Evolutionary conservation across 1,140 invertebrate species (phyloP).

Genomic region (Lamellibrachia luymesi): DNA sequence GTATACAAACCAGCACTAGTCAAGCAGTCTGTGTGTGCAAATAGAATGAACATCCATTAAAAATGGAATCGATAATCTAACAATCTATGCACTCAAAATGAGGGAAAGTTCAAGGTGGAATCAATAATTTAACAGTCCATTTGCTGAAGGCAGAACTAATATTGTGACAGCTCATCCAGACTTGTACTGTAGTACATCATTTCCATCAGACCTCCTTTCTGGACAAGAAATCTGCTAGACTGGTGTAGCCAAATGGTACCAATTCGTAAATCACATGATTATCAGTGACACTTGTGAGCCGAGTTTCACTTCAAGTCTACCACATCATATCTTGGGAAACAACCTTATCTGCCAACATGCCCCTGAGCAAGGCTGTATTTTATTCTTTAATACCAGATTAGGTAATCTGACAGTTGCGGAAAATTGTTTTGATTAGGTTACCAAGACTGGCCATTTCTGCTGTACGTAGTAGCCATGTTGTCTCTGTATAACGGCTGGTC

Average conservation of each 20-base stretch:
- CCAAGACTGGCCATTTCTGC: no score
- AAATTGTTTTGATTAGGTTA: no score
- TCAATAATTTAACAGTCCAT: not conserved
- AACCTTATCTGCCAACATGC: not conserved
- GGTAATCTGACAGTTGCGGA: not conserved
- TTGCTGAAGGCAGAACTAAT: not conserved
- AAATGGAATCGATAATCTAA: not conserved
- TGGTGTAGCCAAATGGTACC: no score
- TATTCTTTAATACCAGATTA: not conserved
- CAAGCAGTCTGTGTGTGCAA: not conserved
- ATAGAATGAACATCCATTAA: not conserved
- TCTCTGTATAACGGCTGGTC: no score
- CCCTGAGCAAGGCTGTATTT: not conserved
- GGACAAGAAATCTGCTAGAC: not conserved
- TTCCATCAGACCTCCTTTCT: not conserved
- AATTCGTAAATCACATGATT: no score
- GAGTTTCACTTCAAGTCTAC: not conserved
- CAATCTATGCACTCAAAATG: not conserved
- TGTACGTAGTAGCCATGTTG: no score
- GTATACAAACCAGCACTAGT: no score
- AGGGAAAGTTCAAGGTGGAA: not conserved
- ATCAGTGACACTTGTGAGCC: no score
- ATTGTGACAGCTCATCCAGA: not conserved
- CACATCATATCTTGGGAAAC: not conserved
- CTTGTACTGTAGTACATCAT: not conserved